Conservation (phyloP, 1,140 invertebrate species). For the Steinernema khuongi region DNA sequence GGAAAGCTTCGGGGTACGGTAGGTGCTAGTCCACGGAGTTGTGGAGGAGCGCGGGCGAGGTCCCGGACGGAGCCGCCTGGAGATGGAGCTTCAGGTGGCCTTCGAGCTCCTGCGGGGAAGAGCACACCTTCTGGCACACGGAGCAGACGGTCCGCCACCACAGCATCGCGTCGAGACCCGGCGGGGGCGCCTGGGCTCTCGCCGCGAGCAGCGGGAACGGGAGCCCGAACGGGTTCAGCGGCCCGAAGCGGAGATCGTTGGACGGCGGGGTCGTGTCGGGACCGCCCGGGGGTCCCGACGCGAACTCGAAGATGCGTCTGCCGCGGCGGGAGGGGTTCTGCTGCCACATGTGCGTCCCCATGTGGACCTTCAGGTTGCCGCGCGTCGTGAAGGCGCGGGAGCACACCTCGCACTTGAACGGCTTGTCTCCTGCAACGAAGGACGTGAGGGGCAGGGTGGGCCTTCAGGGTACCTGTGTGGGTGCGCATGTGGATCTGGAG, state of each 20-base stretch:
- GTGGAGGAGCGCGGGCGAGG: background rate
- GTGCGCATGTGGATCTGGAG: constrained; percentile 95
- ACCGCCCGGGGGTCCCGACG: constrained; percentile 6
- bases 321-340: constrained; percentile 50
- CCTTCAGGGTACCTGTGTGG: constrained; percentile 69
- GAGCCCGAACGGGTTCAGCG: background rate
- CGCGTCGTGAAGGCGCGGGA: constrained; percentile 91
- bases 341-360: constrained; percentile 45
- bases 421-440: constrained; percentile 72
- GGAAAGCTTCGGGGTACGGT: constrained; percentile 9
- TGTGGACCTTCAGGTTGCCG: constrained; percentile 86
- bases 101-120: constrained; percentile 32
- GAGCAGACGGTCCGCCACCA: constrained; percentile 37
- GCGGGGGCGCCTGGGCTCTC: background rate
- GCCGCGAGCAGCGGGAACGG: constrained; percentile 19
- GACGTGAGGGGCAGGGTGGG: background rate
- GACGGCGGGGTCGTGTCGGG: background rate
- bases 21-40: constrained; percentile 4
- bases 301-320: constrained; percentile 51
- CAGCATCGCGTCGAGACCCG: constrained; percentile 39
- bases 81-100: constrained; percentile 37
- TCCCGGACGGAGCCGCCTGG: background rate
- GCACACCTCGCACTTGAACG: constrained; percentile 88
- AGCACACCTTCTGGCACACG: constrained; percentile 41
- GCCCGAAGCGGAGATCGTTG: background rate